A percentile compares a stretch with the other conserved stretches of the same genome.
phyloP scores from a whole-genome alignment of 2,797 vertebrate species.

The Pteronotus mesoamericanus region DNA sequence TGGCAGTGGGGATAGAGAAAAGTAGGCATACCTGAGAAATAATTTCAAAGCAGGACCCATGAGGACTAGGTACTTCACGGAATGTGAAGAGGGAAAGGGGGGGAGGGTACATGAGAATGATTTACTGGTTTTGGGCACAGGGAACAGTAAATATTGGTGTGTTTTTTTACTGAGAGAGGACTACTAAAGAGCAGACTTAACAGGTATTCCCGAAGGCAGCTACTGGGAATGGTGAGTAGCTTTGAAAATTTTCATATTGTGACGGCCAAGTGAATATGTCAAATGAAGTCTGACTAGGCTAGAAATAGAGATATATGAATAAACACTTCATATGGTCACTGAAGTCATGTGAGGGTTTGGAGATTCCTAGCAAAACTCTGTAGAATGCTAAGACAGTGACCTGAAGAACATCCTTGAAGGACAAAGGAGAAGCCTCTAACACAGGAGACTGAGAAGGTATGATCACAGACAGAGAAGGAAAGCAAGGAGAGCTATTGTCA shows the following conservation, averaged over 20 bases:
- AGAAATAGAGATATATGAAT: not conserved
- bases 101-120: not conserved
- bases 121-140: not conserved
- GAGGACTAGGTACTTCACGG: not conserved
- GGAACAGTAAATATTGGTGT: not conserved
- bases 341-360: not conserved
- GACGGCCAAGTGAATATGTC: not conserved
- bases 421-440: not conserved
- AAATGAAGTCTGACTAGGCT: not conserved
- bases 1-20: not conserved
- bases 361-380: not conserved
- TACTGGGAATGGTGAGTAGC: not conserved
- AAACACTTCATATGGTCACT: not conserved
- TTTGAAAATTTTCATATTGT: not conserved
- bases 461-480: not conserved
- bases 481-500: not conserved
- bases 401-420: not conserved
- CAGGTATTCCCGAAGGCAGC: not conserved
- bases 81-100: not conserved
- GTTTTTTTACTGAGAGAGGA: not conserved
- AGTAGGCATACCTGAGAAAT: not conserved
- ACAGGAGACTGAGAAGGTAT: not conserved
- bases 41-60: not conserved
- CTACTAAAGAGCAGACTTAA: not conserved
- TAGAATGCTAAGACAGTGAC: not conserved